Conservation (phyloP, 2,113 vertebrate species). For the Esox niger region DNA sequence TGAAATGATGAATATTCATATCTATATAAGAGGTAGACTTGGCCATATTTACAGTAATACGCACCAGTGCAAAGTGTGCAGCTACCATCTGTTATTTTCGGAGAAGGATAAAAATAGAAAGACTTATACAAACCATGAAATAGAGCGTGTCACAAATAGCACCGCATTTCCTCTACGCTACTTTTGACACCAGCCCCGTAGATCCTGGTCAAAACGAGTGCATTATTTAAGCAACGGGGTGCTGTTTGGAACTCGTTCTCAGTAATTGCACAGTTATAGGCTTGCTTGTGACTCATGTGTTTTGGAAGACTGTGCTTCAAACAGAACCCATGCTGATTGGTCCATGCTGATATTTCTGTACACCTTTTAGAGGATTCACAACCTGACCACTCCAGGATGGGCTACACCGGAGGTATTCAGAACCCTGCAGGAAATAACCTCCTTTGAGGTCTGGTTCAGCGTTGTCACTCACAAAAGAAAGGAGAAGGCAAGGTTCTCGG, state of each 20-base stretch:
- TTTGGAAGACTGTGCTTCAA: conserved; percentile 36
- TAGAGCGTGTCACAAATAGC: no score
- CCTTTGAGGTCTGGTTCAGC: conserved; percentile 72
- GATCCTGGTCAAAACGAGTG: no score
- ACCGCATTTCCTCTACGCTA: no score
- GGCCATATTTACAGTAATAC: no score
- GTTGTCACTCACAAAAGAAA: conserved; percentile 76
- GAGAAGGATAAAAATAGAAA: conserved; percentile 57
- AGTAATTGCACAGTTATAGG: no score
- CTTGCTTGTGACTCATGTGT: conserved; percentile 34
- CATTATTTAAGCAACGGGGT: no score
- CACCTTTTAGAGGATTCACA: conserved; percentile 73
- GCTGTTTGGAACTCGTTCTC: no score
- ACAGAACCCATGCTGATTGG: conserved; percentile 17
- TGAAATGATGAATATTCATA: conserved; percentile 21
- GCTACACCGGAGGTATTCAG: conserved; percentile 71
- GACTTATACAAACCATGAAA: conserved; percentile 46
- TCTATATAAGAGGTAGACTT: no score
- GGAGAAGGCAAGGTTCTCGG: conserved; percentile 84
- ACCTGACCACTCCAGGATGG: conserved; percentile 81
- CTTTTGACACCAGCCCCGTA: no score
- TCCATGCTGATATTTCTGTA: conserved; percentile 10
- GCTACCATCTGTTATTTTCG: conserved; percentile 61
- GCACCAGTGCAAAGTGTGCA: conserved; percentile 52
- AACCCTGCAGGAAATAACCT: conserved; percentile 75